Percentiles rank a stretch among this genome's conserved stretches.
phyloP scores from a whole-genome alignment of 2,888 invertebrate genomes.

The Cordilura impudica region DNA sequence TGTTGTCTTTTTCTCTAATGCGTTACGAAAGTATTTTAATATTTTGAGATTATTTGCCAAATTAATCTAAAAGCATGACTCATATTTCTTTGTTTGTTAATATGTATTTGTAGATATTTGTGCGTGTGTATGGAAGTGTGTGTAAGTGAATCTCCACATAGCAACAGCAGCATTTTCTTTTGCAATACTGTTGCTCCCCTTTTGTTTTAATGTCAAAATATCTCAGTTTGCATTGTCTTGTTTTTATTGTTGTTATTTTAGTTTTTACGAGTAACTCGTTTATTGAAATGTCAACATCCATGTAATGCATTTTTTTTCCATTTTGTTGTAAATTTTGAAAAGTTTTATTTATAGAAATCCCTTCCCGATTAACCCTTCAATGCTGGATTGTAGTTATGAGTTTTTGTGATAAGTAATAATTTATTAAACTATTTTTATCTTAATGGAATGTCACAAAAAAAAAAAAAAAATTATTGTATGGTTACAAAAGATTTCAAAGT shows the following conservation, averaged over 20 bases:
- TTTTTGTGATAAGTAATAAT: too few relatives aligned
- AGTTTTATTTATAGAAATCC: background rate
- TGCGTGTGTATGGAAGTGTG: background rate
- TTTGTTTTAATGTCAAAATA: background rate
- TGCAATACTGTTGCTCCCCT: background rate
- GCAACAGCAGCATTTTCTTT: background rate
- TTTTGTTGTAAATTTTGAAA: background rate
- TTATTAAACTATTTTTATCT: too few relatives aligned
- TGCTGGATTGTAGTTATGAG: too few relatives aligned
- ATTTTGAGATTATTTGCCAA: slow-evolving; percentile 50
- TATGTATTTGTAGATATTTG: background rate
- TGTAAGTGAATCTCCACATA: background rate
- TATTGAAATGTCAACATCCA: background rate
- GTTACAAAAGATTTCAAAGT: too few relatives aligned
- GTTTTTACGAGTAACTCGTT: too few relatives aligned
- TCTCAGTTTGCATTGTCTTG: background rate
- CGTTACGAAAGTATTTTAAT: slow-evolving; percentile 25
- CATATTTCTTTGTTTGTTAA: slow-evolving; percentile 9
- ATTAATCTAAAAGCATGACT: slow-evolving; percentile 52
- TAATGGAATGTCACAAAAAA: too few relatives aligned
- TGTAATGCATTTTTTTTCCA: background rate
- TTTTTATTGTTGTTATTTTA: background rate
- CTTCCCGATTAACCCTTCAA: too few relatives aligned
- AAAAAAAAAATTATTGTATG: too few relatives aligned
- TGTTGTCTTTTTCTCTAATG: background rate